These are phyloP conservation scores for Darwinula stevensoni DNA, from an alignment of 2,888 invertebrate species.

Conservation along the genomic window DNA sequence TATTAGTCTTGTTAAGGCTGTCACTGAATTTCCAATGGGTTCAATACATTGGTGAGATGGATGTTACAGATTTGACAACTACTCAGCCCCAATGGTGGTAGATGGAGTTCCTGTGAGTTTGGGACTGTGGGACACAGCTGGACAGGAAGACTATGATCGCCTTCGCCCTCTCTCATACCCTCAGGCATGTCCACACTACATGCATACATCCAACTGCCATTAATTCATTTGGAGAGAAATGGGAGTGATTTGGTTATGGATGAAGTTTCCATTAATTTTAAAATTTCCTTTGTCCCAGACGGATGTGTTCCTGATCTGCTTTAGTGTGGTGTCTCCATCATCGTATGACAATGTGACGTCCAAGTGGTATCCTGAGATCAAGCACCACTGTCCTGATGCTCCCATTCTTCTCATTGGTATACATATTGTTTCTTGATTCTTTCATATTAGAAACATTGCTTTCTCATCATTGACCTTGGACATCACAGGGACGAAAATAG, in stretches of 20 bases:
- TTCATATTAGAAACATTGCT: neutral
- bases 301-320: slow-evolving; percentile 97
- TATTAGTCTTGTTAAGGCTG: too few relatives aligned
- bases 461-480: neutral
- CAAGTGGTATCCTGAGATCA: slow-evolving; percentile 99
- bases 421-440: slow-evolving; percentile 17
- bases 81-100: slow-evolving; percentile 93
- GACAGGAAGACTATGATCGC: slow-evolving; percentile 91
- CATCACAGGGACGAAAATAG: slow-evolving; percentile 72
- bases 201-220: neutral
- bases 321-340: slow-evolving; percentile 93
- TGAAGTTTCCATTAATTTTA: too few relatives aligned
- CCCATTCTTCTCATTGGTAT: slow-evolving; percentile 94
- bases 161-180: slow-evolving; percentile 86
- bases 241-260: neutral
- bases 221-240: neutral
- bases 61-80: slow-evolving; percentile 66
- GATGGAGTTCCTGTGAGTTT: slow-evolving; percentile 89
- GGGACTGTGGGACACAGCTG: slow-evolving; percentile 94
- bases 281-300: slow-evolving; percentile 43
- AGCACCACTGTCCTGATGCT: slow-evolving; percentile 97
- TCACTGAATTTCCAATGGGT: too few relatives aligned
- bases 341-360: slow-evolving; percentile 98
- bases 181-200: slow-evolving; percentile 20
- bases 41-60: too few relatives aligned